Percentiles rank a stretch among this genome's conserved stretches.
Conservation (phyloP, 2,113 vertebrate genomes). For the Anser brachyrhynchus region DNA sequence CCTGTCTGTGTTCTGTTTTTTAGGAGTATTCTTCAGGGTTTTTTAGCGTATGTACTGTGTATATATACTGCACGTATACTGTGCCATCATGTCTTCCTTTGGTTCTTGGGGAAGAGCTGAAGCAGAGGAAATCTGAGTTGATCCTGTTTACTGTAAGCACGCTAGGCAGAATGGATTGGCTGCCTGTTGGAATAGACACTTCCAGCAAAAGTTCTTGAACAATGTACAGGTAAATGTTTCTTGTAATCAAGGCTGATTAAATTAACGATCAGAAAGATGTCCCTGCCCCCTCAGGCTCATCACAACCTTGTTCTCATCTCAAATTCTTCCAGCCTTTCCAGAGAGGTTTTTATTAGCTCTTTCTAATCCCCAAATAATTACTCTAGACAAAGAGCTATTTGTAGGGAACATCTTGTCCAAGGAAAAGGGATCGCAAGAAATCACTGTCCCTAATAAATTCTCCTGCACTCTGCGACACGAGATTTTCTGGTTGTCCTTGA, state of each 20-base stretch:
- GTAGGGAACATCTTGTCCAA: constrained; percentile 44
- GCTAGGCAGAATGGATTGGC: neutral
- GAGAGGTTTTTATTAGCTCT: constrained; percentile 70
- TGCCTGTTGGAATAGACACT: constrained; percentile 2
- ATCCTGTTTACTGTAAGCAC: neutral
- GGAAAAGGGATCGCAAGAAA: constrained; percentile 44
- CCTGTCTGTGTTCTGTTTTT: neutral
- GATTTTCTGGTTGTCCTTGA: constrained; percentile 27
- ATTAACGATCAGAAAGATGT: constrained; percentile 48
- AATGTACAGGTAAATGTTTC: constrained; percentile 39
- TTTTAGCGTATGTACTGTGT: neutral
- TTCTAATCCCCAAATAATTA: constrained; percentile 78
- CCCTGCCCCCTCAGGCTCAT: constrained; percentile 45
- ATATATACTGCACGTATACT: too few relatives aligned
- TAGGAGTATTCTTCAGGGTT: neutral
- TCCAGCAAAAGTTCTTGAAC: constrained; percentile 50
- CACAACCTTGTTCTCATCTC: constrained; percentile 71
- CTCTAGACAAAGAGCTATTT: constrained; percentile 52
- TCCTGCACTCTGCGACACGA: neutral
- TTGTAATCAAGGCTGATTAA: constrained; percentile 73
- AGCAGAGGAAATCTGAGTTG: neutral
- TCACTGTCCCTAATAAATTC: constrained; percentile 40
- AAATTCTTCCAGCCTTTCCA: constrained; percentile 69
- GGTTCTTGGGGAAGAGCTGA: neutral
- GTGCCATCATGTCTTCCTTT: neutral